phyloP scores from a whole-genome alignment of 2,797 vertebrate species.

The Lutjanus campechanus region DNA sequence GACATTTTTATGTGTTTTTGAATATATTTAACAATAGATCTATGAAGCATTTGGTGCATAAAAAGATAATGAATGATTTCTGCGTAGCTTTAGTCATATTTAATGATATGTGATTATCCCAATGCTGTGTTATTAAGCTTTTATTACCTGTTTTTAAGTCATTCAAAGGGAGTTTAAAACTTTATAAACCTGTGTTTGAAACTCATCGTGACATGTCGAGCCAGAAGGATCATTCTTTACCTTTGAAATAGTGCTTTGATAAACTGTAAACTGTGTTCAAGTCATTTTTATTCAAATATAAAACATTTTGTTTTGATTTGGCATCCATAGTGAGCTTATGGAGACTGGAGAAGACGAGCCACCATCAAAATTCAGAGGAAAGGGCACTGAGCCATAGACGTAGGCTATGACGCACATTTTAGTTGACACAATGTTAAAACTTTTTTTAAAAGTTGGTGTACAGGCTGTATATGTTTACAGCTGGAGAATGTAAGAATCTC shows the following conservation, averaged over 20 bases:
- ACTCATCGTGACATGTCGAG: not conserved
- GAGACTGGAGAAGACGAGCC: too few relatives aligned
- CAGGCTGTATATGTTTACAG: too few relatives aligned
- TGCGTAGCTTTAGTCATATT: not conserved
- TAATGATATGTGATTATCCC: not conserved
- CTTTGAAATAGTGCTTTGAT: not conserved
- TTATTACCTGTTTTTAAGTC: not conserved
- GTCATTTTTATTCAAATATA: too few relatives aligned
- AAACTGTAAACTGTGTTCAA: too few relatives aligned
- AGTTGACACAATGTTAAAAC: too few relatives aligned
- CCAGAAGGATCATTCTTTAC: not conserved
- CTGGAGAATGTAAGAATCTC: too few relatives aligned
- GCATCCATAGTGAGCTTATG: too few relatives aligned
- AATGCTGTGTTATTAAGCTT: not conserved
- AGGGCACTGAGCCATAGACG: too few relatives aligned
- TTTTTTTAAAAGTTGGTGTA: too few relatives aligned
- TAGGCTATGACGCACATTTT: too few relatives aligned
- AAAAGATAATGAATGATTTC: not conserved
- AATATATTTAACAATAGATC: not conserved
- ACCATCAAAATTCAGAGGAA: too few relatives aligned
- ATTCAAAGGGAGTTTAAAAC: not conserved
- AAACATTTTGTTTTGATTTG: too few relatives aligned
- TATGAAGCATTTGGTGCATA: not conserved
- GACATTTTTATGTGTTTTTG: not conserved
- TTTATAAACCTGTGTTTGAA: not conserved